These are phyloP conservation scores for Drosophila prostipennis DNA, from an alignment of 2,888 invertebrate genomes.

Conservation along the genomic window DNA sequence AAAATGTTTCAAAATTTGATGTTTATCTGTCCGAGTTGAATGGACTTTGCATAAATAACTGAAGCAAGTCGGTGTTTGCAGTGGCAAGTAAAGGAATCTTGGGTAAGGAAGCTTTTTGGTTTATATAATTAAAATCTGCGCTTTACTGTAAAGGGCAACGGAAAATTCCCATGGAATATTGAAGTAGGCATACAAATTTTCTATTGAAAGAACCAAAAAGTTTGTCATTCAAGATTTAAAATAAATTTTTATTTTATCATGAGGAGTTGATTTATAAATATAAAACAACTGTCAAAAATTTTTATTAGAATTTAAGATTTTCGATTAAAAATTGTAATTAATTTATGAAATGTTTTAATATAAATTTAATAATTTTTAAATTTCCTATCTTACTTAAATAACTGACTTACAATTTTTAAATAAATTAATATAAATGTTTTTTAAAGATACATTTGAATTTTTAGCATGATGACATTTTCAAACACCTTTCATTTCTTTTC, in stretches of 20 bases:
- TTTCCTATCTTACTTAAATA: no score
- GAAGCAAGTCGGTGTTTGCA: conserved; percentile 23
- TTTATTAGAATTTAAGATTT: no score
- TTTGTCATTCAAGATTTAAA: no score
- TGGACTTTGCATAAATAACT: conserved; percentile 41
- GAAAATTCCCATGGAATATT: not conserved
- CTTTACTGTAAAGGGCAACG: not conserved
- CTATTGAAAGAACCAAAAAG: not conserved
- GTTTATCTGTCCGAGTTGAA: conserved; percentile 47
- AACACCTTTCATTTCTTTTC: not conserved
- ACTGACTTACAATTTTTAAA: no score
- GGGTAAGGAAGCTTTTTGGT: not conserved
- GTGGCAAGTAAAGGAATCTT: conserved; percentile 18
- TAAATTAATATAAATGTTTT: no score
- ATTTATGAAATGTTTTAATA: no score
- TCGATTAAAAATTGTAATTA: no score
- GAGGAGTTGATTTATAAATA: no score
- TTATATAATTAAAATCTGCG: conserved; percentile 3
- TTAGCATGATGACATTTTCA: not conserved
- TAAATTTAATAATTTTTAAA: no score
- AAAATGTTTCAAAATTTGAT: conserved; percentile 30
- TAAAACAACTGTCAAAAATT: no score
- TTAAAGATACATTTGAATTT: no score
- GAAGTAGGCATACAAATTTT: not conserved
- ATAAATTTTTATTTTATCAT: no score